A percentile compares a stretch with the other conserved stretches of the same genome.
These are phyloP conservation scores for Drosophila meridionalis DNA, from an alignment of 2,888 invertebrate species.

Conservation along the genomic window DNA sequence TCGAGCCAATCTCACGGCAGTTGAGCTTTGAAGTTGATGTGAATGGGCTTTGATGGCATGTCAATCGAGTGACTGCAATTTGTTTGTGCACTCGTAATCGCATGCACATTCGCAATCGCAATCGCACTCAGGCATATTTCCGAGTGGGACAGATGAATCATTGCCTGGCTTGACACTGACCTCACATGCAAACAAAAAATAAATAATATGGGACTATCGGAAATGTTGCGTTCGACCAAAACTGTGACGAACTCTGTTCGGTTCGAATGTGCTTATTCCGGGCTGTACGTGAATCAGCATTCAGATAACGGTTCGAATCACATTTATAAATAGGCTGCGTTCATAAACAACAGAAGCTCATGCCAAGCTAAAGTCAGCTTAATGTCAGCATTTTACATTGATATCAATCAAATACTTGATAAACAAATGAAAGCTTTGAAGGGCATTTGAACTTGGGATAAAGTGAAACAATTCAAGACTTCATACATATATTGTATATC, in stretches of 20 bases:
- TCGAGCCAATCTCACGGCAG: slow-evolving; percentile 36
- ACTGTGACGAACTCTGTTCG: slow-evolving; percentile 22
- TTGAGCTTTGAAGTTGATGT: slow-evolving; percentile 34
- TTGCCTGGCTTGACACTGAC: slow-evolving; percentile 14
- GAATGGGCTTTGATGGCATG: slow-evolving; percentile 19
- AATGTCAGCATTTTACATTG: slow-evolving; percentile 5
- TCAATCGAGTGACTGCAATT: slow-evolving; percentile 26
- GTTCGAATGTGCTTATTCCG: slow-evolving; percentile 11
- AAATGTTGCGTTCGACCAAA: slow-evolving; percentile 10
- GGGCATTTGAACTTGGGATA: no score
- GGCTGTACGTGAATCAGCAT: slow-evolving; percentile 23
- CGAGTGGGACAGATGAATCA: slow-evolving; percentile 41
- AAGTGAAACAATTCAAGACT: slow-evolving; percentile 7
- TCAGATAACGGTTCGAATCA: slow-evolving; percentile 30
- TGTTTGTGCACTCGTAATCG: slow-evolving; percentile 16
- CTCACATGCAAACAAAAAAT: not conserved
- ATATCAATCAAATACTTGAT: slow-evolving; percentile 7
- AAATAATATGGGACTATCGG: not conserved
- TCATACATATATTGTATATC: not conserved
- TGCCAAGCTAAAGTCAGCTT: slow-evolving; percentile 17
- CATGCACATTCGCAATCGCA: slow-evolving; percentile 8
- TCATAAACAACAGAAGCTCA: slow-evolving; percentile 1
- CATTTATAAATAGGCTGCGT: slow-evolving; percentile 17
- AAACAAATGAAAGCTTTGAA: not conserved
- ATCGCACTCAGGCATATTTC: slow-evolving; percentile 34